Base-by-base conservation (phyloP, 2,888 invertebrate genomes). In the Drosophila mimica region DNA sequence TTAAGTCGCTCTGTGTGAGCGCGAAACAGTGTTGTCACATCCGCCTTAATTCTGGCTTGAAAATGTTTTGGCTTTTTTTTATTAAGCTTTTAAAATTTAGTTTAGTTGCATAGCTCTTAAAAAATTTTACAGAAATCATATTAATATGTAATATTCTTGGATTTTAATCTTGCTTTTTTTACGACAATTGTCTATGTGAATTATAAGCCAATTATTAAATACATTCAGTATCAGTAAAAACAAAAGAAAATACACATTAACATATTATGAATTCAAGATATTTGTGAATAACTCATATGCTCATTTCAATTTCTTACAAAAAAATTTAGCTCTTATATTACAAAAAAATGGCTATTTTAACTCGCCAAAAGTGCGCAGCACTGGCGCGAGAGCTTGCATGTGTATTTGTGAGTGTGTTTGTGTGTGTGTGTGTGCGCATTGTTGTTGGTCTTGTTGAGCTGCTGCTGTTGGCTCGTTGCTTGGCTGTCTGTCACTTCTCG, bases 401-500 rank as follows among this genome's bases (percentile, higher is more conserved):
- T 33, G 48, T 31, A 25, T 67, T 51, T 57, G 38, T 46, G 56
- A 33, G 53, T 57, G 60, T 56, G 53, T 46, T 54, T 68, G 61
- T 64, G 43, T 69, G 48, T 67, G 63, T 69, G 46, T 68, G 70
- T 83, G 64, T 51, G 61, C 59, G 77, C 74, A 71, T 81, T 81
- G 62, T 81, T 86, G 89, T 88, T 88, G 82, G 70, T 82, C 77
- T 81, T 79, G 86, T 84, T 84, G 84, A 79, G 76, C 81, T 81
- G 83, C 81, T 70, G 68, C 66, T 70, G 74, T 65, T 76, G 77
- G 74, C 72, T 82, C 70, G 74, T 70, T 81, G 76, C 72, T 81
- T 72, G 79, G 81, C 83, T 88, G 91, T 89, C 87, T 91, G 91
- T 88, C 91, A 89, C 91, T 91, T 91, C 91, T 91, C 88, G 90